Percentiles rank a stretch among this genome's conserved stretches.
Evolutionary conservation across 2,888 invertebrate genomes (phyloP).

Genomic region (Drosophila nr. perissopoda): DNA sequence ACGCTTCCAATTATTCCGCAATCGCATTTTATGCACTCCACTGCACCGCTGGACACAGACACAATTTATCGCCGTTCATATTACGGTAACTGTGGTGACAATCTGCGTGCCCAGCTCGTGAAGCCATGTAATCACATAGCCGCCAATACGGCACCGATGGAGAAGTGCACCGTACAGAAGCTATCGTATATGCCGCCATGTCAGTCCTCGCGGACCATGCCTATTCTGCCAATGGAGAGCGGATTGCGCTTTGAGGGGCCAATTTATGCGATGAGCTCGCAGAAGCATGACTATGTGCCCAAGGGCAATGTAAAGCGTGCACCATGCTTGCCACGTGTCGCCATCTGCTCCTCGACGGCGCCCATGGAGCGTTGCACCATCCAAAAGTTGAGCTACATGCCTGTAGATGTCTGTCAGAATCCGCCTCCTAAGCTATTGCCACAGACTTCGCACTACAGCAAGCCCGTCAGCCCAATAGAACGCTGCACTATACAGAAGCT

Average conservation of each 20-base stretch:
- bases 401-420: conserved; percentile 80
- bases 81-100: conserved; percentile 85
- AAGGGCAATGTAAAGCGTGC: conserved; percentile 86
- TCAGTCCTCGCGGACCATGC: conserved; percentile 64
- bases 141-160: conserved; percentile 85
- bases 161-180: conserved; percentile 86
- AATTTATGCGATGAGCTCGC: conserved; percentile 90
- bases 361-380: conserved; percentile 83
- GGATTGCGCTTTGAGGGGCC: conserved; percentile 85
- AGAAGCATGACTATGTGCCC: conserved; percentile 90
- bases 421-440: conserved; percentile 81
- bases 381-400: conserved; percentile 83
- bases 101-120: conserved; percentile 83
- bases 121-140: conserved; percentile 85
- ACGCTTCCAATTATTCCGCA: conserved; percentile 78
- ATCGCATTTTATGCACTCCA: conserved; percentile 86
- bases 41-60: conserved; percentile 86
- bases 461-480: conserved; percentile 79
- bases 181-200: conserved; percentile 83
- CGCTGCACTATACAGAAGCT: conserved; percentile 86
- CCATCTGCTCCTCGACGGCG: conserved; percentile 73
- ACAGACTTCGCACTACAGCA: conserved; percentile 67
- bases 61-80: conserved; percentile 89
- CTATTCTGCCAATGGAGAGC: conserved; percentile 81
- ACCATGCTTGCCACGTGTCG: conserved; percentile 67